Evolutionary conservation across 1,140 invertebrate species (phyloP).

Genomic region (Conopomorpha cramerella): DNA sequence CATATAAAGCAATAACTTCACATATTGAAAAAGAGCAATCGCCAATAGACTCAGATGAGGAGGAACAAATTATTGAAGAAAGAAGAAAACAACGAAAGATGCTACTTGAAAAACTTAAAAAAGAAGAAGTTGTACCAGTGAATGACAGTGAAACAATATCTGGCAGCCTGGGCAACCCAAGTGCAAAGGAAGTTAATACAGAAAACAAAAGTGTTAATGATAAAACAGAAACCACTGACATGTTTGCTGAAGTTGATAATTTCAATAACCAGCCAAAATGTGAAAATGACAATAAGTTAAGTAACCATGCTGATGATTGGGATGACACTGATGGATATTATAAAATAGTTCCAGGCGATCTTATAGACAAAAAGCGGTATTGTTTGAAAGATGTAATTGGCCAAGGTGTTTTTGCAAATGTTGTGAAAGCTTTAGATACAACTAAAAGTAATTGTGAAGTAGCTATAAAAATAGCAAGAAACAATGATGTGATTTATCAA

Average conservation of each 20-base stretch:
- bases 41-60: constrained; percentile 72
- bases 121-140: constrained; percentile 4
- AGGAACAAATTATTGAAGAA: constrained; percentile 90
- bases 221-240: constrained; percentile 33
- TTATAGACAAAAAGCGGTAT: constrained; percentile 84
- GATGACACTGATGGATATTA: constrained; percentile 99
- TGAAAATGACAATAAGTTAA: too few relatives aligned
- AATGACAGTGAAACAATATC: too few relatives aligned
- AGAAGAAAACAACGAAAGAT: constrained; percentile 87
- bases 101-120: constrained; percentile 72
- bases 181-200: too few relatives aligned
- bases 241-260: constrained; percentile 48
- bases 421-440: constrained; percentile 89
- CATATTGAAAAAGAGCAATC: constrained; percentile 9
- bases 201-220: too few relatives aligned
- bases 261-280: constrained; percentile 72
- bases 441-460: constrained; percentile 84
- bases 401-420: constrained; percentile 98
- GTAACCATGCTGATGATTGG: constrained; percentile 94
- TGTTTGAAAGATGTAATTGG: constrained; percentile 95
- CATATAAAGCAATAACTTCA: constrained; percentile 13
- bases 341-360: constrained; percentile 92
- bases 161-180: too few relatives aligned
- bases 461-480: constrained; percentile 98
- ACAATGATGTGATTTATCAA: constrained; percentile 99